Evolutionary conservation across 1,140 invertebrate genomes (phyloP).

Genomic region (Coptotermes formosanus): DNA sequence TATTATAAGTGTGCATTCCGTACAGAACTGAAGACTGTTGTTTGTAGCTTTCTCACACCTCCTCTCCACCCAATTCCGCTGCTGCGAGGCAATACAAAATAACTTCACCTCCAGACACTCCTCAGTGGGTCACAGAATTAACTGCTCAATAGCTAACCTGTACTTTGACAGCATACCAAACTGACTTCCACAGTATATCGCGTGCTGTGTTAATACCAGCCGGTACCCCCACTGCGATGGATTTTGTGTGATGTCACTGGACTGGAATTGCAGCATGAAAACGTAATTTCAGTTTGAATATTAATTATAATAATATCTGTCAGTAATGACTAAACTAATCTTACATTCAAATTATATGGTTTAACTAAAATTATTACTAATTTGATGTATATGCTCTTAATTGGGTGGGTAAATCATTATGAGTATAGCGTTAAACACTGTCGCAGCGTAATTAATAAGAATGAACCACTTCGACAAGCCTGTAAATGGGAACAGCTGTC

Average conservation of each 20-base stretch:
- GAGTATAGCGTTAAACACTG: neutral
- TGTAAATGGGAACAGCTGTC: no score
- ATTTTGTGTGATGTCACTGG: neutral
- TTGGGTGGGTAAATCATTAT: neutral
- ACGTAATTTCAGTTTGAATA: conserved; percentile 3
- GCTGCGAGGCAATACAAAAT: neutral
- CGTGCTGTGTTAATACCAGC: neutral
- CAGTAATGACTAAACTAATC: neutral
- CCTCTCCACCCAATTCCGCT: neutral
- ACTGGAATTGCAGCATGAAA: neutral
- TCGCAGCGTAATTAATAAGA: no score
- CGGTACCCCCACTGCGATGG: neutral
- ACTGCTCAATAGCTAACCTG: neutral
- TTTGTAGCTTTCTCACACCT: no score
- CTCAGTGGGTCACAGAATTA: conserved; percentile 10
- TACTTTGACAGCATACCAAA: neutral
- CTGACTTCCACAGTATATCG: neutral
- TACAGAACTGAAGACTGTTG: neutral
- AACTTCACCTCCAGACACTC: neutral
- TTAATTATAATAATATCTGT: neutral
- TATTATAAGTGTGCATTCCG: neutral
- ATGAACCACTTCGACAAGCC: no score
- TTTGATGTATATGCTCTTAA: neutral
- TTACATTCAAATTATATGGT: neutral
- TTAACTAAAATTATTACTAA: neutral